Evolutionary conservation across 1,140 invertebrate genomes (phyloP).

Genomic region (Augochlora pura): DNA sequence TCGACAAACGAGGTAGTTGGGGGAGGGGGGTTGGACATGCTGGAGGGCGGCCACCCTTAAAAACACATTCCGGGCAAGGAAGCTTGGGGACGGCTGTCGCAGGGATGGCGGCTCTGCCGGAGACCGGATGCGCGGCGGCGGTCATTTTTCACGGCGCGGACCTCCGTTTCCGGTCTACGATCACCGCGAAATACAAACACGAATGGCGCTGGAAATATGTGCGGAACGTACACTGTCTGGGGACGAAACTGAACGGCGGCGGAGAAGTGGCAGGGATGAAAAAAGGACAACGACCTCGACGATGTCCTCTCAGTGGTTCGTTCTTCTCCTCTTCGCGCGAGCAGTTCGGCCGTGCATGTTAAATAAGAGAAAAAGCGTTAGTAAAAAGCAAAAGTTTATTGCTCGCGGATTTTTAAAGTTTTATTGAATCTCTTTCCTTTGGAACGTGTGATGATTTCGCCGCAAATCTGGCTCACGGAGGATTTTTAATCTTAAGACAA

Average conservation of each 20-base stretch:
- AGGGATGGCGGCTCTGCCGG: conserved; percentile 36
- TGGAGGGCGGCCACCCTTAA: not conserved
- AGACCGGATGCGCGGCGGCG: conserved; percentile 68
- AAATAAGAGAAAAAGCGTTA: not conserved
- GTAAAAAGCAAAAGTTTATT: too few species aligned
- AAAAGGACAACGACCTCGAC: conserved; percentile 10
- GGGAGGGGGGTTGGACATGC: conserved; percentile 10
- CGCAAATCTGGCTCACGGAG: too few species aligned
- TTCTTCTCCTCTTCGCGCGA: not conserved
- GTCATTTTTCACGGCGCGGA: conserved; percentile 77
- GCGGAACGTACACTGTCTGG: conserved; percentile 4
- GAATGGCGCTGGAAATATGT: conserved; percentile 61
- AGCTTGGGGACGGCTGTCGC: conserved; percentile 18
- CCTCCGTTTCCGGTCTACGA: conserved; percentile 74
- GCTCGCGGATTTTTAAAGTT: too few species aligned
- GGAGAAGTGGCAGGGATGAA: not conserved
- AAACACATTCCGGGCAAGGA: conserved; percentile 41
- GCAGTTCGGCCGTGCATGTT: not conserved
- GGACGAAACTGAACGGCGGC: too few species aligned
- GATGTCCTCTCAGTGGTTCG: not conserved
- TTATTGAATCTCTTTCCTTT: too few species aligned
- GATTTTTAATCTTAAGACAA: too few species aligned
- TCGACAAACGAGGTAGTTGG: conserved; percentile 23
- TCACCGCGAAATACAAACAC: conserved; percentile 75
- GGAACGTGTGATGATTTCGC: too few species aligned